Conservation (phyloP, 1,140 invertebrate genomes). For the Drosophila triauraria region DNA sequence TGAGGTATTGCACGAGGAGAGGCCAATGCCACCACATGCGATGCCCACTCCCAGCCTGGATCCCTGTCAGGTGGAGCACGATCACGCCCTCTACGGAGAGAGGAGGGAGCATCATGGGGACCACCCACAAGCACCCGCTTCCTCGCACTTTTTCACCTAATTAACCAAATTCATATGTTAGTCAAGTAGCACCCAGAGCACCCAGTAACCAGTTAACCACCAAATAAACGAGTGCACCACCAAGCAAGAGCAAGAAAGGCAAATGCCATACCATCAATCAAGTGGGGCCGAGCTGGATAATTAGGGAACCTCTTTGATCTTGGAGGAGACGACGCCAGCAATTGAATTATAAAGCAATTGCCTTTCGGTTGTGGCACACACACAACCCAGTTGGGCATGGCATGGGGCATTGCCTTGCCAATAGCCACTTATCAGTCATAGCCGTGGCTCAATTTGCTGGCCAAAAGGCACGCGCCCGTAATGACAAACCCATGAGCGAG, state of each 20-base stretch:
- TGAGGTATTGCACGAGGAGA: slow-evolving; percentile 10
- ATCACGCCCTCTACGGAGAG: slow-evolving; percentile 3
- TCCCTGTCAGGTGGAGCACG: slow-evolving; percentile 61
- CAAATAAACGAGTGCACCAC: slow-evolving; percentile 50
- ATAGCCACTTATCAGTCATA: slow-evolving; percentile 38
- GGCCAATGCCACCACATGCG: background rate
- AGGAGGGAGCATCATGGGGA: slow-evolving; percentile 2
- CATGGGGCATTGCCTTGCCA: slow-evolving; percentile 7
- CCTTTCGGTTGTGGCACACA: slow-evolving; percentile 12
- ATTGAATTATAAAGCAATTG: slow-evolving; percentile 50
- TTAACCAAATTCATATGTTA: slow-evolving; percentile 19
- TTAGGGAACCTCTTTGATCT: slow-evolving; percentile 55
- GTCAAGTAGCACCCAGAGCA: slow-evolving; percentile 24
- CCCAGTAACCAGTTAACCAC: slow-evolving; percentile 50
- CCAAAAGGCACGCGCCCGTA: slow-evolving; percentile 62
- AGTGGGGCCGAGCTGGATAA: slow-evolving; percentile 22
- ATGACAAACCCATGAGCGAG: slow-evolving; percentile 48
- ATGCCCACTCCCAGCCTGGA: slow-evolving; percentile 30
- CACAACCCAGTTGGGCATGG: slow-evolving; percentile 1
- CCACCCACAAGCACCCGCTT: slow-evolving; percentile 8
- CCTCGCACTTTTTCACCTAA: slow-evolving; percentile 59
- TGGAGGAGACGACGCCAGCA: slow-evolving; percentile 45
- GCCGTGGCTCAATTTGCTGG: slow-evolving; percentile 27
- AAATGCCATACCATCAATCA: slow-evolving; percentile 39
- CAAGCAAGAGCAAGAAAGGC: slow-evolving; percentile 2